A percentile compares a stretch with the other conserved stretches of the same genome.
Conservation (phyloP, 1,140 invertebrate species). For the Drosophila varians region DNA sequence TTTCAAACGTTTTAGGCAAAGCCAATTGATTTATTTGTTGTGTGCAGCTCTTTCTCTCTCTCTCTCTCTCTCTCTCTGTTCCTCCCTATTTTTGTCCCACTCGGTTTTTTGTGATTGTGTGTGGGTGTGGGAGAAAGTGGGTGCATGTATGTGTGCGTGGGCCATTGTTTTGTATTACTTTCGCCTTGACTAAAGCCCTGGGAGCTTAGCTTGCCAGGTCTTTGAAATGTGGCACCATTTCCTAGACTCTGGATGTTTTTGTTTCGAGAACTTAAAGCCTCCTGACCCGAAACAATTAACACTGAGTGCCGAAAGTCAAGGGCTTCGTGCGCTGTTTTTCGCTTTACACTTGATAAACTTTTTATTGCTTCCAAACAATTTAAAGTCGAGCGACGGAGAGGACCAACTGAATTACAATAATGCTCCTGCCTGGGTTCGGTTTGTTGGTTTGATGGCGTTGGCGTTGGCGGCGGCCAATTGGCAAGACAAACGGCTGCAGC, state of each 20-base stretch:
- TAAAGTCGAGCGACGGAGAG: slow-evolving; percentile 47
- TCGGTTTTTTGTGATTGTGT: slow-evolving; percentile 11
- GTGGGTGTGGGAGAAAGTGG: slow-evolving; percentile 9
- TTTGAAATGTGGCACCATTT: slow-evolving; percentile 44
- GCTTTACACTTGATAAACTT: slow-evolving; percentile 75
- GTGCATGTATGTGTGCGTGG: slow-evolving; percentile 15
- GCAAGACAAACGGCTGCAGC: slow-evolving; percentile 48
- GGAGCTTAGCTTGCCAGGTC: slow-evolving; percentile 44
- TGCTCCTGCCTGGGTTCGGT: slow-evolving; percentile 8
- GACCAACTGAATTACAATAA: slow-evolving; percentile 56
- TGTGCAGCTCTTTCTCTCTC: slow-evolving; percentile 10
- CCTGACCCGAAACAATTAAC: slow-evolving; percentile 71
- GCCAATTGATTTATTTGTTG: slow-evolving; percentile 77
- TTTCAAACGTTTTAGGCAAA: slow-evolving; percentile 79
- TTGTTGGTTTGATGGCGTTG: slow-evolving; percentile 40
- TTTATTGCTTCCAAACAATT: slow-evolving; percentile 81
- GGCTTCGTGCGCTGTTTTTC: slow-evolving; percentile 21
- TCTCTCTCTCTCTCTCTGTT: no score
- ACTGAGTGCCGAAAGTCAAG: slow-evolving; percentile 69
- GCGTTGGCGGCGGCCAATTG: slow-evolving; percentile 34
- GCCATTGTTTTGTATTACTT: slow-evolving; percentile 60
- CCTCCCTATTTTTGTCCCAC: neutral
- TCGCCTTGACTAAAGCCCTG: slow-evolving; percentile 34
- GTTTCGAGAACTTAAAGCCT: slow-evolving; percentile 44
- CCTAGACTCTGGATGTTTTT: slow-evolving; percentile 3